Conservation (phyloP, 2,113 vertebrate genomes). For the Bubo blakistoni region DNA sequence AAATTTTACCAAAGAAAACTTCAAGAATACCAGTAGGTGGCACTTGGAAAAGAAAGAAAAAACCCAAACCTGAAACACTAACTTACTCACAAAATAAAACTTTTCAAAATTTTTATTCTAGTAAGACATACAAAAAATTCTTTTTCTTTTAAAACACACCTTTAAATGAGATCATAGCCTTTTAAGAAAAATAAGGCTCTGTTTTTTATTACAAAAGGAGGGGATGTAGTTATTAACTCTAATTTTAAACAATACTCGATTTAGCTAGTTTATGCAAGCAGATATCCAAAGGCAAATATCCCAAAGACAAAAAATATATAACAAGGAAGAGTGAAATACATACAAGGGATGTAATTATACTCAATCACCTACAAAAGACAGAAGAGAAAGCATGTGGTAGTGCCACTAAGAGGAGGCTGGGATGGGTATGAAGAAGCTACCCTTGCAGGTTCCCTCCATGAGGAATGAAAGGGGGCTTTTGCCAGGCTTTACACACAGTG, state of each 20-base stretch:
- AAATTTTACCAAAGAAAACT: not conserved
- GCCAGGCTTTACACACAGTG: not conserved
- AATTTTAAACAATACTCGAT: not conserved
- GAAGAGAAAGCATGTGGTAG: not conserved
- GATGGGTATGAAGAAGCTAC: not conserved
- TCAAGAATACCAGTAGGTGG: not conserved
- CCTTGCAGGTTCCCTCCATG: not conserved
- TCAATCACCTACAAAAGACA: not conserved
- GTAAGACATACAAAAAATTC: not conserved
- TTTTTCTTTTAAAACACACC: not conserved
- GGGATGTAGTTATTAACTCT: not conserved
- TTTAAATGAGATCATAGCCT: not conserved
- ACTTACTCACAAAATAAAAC: not conserved
- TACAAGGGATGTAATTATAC: not conserved
- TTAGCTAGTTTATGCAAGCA: not conserved
- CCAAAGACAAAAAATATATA: not conserved
- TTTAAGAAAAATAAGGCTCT: not conserved
- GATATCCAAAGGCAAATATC: not conserved
- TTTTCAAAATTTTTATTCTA: not conserved
- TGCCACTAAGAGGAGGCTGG: not conserved
- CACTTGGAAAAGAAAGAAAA: not conserved
- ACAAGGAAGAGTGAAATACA: not conserved
- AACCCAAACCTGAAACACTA: not conserved
- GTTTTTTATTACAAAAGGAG: not conserved
- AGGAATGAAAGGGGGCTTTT: not conserved